These are phyloP conservation scores for Myiagra hebetior DNA, from an alignment of 2,113 vertebrate species.

Conservation along the genomic window DNA sequence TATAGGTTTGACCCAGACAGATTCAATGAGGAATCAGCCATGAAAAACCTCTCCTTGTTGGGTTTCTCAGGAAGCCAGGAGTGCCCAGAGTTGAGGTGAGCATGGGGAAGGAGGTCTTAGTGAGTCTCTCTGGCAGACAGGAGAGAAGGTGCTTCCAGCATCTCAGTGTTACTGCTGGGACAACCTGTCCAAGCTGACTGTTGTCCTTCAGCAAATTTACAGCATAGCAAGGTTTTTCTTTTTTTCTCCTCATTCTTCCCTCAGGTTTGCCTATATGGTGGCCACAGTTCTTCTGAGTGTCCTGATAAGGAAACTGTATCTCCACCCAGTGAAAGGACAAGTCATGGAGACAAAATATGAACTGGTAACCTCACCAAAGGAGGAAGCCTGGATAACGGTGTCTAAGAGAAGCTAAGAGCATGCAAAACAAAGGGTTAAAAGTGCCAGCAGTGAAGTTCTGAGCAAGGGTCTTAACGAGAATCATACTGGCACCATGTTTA, in stretches of 20 bases:
- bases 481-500: not conserved
- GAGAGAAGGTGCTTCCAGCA: not conserved
- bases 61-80: conserved; percentile 92
- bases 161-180: not conserved
- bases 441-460: not conserved
- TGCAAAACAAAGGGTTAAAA: not conserved
- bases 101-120: not conserved
- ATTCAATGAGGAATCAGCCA: conserved; percentile 81
- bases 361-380: conserved; percentile 89
- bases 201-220: not conserved
- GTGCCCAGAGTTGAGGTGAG: conserved; percentile 91
- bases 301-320: conserved; percentile 80
- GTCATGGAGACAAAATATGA: conserved; percentile 87
- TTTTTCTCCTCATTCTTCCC: not conserved
- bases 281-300: conserved; percentile 84
- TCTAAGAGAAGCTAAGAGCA: conserved; percentile 79
- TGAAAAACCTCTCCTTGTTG: conserved; percentile 85
- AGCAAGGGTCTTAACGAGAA: not conserved
- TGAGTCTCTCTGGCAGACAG: not conserved
- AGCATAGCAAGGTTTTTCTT: not conserved
- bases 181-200: not conserved
- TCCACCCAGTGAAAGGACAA: conserved; percentile 83
- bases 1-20: conserved; percentile 89
- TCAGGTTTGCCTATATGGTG: conserved; percentile 90
- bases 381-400: conserved; percentile 92